Evolutionary conservation across 1,140 invertebrate genomes (phyloP), one percentile per base, ranked within the genome.

Genomic region (Aphaenogaster ashmeadi): DNA sequence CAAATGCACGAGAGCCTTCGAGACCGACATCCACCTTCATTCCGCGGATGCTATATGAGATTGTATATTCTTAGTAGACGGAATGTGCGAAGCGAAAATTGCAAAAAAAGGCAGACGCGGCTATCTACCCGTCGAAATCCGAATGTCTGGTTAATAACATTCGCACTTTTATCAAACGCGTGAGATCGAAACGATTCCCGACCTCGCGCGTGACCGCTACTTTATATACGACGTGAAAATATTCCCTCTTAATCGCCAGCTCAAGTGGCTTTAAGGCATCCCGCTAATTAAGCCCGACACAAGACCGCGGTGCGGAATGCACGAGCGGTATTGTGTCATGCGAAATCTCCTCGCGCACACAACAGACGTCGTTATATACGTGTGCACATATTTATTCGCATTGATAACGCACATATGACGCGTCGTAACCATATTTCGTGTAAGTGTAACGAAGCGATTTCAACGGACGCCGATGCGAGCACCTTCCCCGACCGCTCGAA

Each of bases 371-470:
- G 27, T 2, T 21, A 13, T 18, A 7, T 27, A n/a, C 54, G 54
- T 58, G 44, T 58, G 52, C 4, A 9, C 41, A 41, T 77, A 52
- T 62, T 38, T 85, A 80, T 80, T 87, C 52, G 15, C 38, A n/a
- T 72, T 27, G 36, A 18, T 50, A 2, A 52, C 60, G 41, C 69
- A 18, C 50, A 54, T 54, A 85, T 36, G 58, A 58, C 11, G 18
- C 60, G 75, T 74, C 56, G 36, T 33, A 54, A 15, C 36, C 74
- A 47, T 69, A 80, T 88, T 80, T 85, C 79, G 67, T 47, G 71
- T 67, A 90, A 72, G 74, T 90, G 89, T 90, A 88, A 90, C 88
- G 58, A 78, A 79, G 56, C 77, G 66, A 90, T 89, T 87, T 90
- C 52, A 72, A 83, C 67, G 44, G 36, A 2, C 36, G 9, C 15